Conservation (phyloP, 1,140 invertebrate species). For the Camponotus floridanus region DNA sequence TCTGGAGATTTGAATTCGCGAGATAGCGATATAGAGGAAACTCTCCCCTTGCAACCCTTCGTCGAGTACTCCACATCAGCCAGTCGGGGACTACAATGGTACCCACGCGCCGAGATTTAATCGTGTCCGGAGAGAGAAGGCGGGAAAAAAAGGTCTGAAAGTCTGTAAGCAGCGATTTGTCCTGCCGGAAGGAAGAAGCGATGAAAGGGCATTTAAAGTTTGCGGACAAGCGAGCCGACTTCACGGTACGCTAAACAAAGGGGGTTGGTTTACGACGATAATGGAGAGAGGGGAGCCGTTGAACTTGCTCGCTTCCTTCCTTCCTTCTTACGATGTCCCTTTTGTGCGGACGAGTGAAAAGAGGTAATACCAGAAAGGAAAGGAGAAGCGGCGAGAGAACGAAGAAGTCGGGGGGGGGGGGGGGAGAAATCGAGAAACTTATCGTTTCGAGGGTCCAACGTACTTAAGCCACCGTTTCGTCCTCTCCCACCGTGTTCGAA, state of each 20-base stretch:
- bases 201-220: constrained; percentile 67
- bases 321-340: constrained; percentile 18
- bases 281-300: not conserved
- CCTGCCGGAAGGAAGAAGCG: constrained; percentile 42
- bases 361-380: not conserved
- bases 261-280: constrained; percentile 45
- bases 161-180: constrained; percentile 59
- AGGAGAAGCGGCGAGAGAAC: not conserved
- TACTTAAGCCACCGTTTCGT: constrained; percentile 38
- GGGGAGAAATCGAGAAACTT: constrained; percentile 57
- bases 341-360: constrained; percentile 35
- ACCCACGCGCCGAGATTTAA: constrained; percentile 49
- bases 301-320: constrained; percentile 29
- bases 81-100: constrained; percentile 30
- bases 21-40: not conserved
- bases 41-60: constrained; percentile 6
- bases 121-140: constrained; percentile 47
- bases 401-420: constrained; percentile 17
- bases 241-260: constrained; percentile 63
- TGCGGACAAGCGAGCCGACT: constrained; percentile 51
- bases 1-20: constrained; percentile 39
- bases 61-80: not conserved
- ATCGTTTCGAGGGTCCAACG: constrained; percentile 48
- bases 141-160: constrained; percentile 27
- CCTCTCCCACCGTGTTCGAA: constrained; percentile 17